Conservation (phyloP, 2,113 vertebrate genomes). For the Lota lota region DNA sequence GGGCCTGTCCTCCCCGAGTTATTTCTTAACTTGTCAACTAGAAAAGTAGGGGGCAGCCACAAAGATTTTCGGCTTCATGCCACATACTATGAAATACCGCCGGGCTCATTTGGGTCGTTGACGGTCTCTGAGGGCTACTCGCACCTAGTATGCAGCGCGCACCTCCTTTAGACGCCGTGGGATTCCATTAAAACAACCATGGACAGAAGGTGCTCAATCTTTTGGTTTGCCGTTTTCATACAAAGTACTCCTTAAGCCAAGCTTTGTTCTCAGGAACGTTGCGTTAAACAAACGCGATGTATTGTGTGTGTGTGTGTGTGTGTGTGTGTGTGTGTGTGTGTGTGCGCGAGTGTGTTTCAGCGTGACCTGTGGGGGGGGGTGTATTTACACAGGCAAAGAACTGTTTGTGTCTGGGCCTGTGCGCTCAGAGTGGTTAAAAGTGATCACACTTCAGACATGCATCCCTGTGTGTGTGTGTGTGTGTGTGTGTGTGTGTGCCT, state of each 20-base stretch:
- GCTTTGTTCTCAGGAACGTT: too few species aligned
- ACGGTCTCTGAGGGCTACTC: conserved; percentile 33
- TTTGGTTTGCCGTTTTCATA: conserved; percentile 1
- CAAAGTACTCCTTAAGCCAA: too few species aligned
- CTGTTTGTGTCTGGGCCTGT: not conserved
- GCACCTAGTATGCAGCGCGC: conserved; percentile 17
- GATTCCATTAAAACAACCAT: conserved; percentile 25
- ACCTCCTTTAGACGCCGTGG: conserved; percentile 26
- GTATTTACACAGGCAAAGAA: not conserved
- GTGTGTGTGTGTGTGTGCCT: conserved; percentile 8
- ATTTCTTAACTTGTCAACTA: conserved; percentile 32
- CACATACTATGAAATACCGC: conserved; percentile 33
- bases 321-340: too few species aligned
- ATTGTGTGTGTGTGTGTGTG: too few species aligned
- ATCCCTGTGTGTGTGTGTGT: conserved; percentile 12
- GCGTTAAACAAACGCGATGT: too few species aligned
- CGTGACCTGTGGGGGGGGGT: not conserved
- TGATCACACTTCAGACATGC: not conserved
- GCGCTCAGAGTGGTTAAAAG: too few species aligned
- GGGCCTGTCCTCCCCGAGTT: conserved; percentile 41
- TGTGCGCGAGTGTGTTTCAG: too few species aligned
- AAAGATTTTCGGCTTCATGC: conserved; percentile 42
- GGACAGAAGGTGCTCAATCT: conserved; percentile 17
- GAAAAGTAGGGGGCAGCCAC: conserved; percentile 55
- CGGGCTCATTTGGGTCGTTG: conserved; percentile 35